These are phyloP conservation scores for Parelbella ahira DNA, from an alignment of 2,888 invertebrate species.

Conservation along the genomic window DNA sequence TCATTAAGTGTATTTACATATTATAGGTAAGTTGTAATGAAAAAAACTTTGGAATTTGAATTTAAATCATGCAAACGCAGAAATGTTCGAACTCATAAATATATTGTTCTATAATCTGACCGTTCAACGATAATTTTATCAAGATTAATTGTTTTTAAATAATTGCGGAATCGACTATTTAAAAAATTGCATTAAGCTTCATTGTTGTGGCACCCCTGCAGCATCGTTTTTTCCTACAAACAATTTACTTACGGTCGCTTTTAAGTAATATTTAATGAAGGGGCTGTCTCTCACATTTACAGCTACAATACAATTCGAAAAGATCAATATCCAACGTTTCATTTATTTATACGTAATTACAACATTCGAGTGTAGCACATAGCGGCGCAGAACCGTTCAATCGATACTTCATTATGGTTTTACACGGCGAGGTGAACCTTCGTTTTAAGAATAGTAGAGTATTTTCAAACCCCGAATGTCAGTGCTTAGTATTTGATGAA, in stretches of 20 bases:
- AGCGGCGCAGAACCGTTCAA: no score
- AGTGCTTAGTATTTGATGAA: no score
- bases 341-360: slow-evolving; percentile 47
- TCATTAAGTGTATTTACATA: no score
- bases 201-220: slow-evolving; percentile 22
- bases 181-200: no score
- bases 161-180: no score
- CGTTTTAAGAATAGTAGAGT: slow-evolving; percentile 1
- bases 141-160: no score
- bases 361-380: slow-evolving; percentile 27
- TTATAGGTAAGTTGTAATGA: no score
- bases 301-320: slow-evolving; percentile 66
- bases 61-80: no score
- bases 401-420: neutral
- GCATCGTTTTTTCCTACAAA: slow-evolving; percentile 43
- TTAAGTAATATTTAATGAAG: slow-evolving; percentile 71
- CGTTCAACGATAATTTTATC: no score
- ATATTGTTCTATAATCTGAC: no score
- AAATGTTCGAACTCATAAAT: no score
- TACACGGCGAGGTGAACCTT: neutral
- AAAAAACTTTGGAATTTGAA: slow-evolving; percentile 14
- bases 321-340: slow-evolving; percentile 62
- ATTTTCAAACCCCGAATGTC: neutral
- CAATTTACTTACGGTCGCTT: slow-evolving; percentile 58
- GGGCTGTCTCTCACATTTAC: slow-evolving; percentile 49